These are phyloP conservation scores for Lophura swinhoii DNA, from an alignment of 2,797 vertebrate species.

Conservation along the genomic window DNA sequence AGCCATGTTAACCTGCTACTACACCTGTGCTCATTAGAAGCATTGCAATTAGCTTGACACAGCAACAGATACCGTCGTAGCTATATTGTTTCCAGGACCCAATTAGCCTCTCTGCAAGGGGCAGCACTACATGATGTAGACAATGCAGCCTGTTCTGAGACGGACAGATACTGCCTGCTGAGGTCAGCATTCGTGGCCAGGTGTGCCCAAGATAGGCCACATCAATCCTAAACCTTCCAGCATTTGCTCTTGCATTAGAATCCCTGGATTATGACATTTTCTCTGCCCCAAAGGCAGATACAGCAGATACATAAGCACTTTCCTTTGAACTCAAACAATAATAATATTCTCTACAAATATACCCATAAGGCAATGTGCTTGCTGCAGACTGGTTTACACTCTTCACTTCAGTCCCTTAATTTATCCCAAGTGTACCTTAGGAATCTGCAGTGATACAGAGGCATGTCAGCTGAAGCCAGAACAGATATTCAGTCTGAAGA, in stretches of 20 bases:
- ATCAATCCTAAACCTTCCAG: not conserved
- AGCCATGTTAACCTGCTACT: slow-evolving; percentile 36
- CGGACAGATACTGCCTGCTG: not conserved
- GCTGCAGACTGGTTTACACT: not conserved
- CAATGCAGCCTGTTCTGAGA: not conserved
- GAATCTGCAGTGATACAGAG: not conserved
- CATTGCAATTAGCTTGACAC: slow-evolving; percentile 59
- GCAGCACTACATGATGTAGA: not conserved
- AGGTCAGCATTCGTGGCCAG: not conserved
- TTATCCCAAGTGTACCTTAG: slow-evolving; percentile 13
- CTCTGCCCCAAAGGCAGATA: not conserved
- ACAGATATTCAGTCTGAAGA: not conserved
- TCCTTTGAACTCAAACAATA: not conserved
- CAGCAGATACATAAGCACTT: not conserved
- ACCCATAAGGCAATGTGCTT: not conserved
- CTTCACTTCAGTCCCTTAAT: slow-evolving; percentile 16
- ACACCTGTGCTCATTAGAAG: slow-evolving; percentile 53
- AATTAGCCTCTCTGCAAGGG: slow-evolving; percentile 62
- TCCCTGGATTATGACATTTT: not conserved
- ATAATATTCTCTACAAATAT: slow-evolving; percentile 17
- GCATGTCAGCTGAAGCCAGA: slow-evolving; percentile 2
- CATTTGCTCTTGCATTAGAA: not conserved
- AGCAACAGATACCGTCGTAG: slow-evolving; percentile 55
- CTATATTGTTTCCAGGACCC: slow-evolving; percentile 61
- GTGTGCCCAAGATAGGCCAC: not conserved